Conservation (phyloP, 2,113 vertebrate genomes). For the Zingel zingel region DNA sequence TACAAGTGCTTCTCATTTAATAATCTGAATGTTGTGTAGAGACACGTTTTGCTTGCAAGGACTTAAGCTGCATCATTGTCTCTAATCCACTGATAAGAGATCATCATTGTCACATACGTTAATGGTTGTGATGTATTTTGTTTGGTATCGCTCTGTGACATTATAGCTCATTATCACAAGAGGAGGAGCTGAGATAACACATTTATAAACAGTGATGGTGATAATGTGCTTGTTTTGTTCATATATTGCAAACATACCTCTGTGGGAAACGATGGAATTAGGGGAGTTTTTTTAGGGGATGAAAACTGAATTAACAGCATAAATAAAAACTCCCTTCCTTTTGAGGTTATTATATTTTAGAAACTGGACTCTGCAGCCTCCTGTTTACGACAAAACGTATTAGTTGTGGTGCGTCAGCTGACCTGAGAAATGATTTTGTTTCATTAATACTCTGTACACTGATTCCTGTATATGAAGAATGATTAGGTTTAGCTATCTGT, state of each 20-base stretch:
- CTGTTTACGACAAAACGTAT: background rate
- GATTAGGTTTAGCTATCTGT: background rate
- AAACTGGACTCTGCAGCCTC: background rate
- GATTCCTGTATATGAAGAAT: background rate
- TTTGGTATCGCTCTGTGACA: background rate
- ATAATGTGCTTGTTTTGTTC: background rate
- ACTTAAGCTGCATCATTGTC: background rate
- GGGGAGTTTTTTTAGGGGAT: background rate
- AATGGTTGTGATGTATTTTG: background rate
- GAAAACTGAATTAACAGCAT: background rate
- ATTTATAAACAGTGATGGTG: background rate
- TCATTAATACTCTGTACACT: background rate
- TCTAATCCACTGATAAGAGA: background rate
- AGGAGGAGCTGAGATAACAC: background rate
- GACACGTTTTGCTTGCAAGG: background rate
- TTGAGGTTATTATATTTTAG: background rate
- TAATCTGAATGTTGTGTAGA: background rate
- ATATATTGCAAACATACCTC: background rate
- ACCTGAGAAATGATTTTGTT: background rate
- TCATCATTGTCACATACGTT: background rate
- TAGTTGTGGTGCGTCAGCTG: background rate
- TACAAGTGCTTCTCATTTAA: background rate
- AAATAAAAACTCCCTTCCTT: background rate
- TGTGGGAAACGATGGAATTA: background rate
- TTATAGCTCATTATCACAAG: background rate